These are phyloP conservation scores for Rhadina sibilatrix DNA, from an alignment of 2,113 vertebrate species.

Conservation along the genomic window DNA sequence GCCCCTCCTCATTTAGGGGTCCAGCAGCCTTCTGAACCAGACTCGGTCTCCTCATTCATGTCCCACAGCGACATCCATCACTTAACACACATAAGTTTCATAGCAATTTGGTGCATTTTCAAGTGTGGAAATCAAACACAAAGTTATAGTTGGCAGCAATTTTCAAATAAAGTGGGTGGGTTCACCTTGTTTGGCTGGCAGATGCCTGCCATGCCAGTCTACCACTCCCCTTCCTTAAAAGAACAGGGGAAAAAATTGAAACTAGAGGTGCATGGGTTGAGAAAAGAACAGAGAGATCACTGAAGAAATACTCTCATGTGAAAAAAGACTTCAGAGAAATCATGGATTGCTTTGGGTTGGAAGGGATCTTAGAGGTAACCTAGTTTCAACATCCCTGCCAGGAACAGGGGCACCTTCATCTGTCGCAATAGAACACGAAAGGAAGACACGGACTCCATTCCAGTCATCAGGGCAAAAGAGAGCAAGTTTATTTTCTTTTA, in stretches of 20 bases:
- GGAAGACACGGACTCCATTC: too few relatives aligned
- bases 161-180: neutral
- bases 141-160: neutral
- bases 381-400: neutral
- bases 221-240: neutral
- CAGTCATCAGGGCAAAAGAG: too few relatives aligned
- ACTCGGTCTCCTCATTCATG: too few relatives aligned
- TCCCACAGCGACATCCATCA: too few relatives aligned
- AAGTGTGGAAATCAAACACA: neutral
- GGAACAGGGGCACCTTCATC: neutral
- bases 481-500: too few relatives aligned
- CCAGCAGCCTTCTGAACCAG: too few relatives aligned
- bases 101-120: neutral
- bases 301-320: neutral
- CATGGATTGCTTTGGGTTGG: neutral
- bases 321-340: neutral
- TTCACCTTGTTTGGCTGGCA: neutral
- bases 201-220: accelerated
- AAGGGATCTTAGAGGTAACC: neutral
- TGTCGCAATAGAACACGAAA: too few relatives aligned
- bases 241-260: neutral
- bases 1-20: too few relatives aligned
- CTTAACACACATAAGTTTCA: neutral
- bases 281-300: neutral
- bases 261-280: neutral